Conservation (phyloP, 2,797 vertebrate genomes). For the Emydoidea blandingii region DNA sequence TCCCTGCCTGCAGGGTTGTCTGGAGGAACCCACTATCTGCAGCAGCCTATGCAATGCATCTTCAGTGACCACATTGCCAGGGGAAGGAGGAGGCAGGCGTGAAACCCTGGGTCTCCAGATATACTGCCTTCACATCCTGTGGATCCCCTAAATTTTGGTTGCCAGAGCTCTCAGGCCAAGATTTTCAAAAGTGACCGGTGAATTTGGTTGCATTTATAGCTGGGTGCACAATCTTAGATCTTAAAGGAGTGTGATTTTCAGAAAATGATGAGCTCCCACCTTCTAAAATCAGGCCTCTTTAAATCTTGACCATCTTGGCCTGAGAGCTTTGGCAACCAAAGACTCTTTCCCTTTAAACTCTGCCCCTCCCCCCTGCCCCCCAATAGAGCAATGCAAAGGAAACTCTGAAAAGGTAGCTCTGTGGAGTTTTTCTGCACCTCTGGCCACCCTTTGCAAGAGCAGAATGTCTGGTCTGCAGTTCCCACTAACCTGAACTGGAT, state of each 20-base stretch:
- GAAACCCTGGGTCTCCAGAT: no score
- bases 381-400: no score
- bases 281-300: neutral
- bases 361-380: neutral
- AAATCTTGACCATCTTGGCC: no score
- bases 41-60: neutral
- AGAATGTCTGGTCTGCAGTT: neutral
- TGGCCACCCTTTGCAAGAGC: neutral
- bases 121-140: no score
- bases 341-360: neutral
- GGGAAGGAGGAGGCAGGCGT: fast-evolving
- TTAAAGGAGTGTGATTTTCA: neutral
- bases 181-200: neutral
- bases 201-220: neutral
- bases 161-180: neutral
- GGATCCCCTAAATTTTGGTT: no score
- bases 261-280: neutral
- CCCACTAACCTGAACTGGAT: neutral
- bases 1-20: no score
- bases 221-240: fast-evolving
- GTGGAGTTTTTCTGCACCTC: neutral
- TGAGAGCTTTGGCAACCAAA: no score
- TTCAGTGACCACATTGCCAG: neutral
- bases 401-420: neutral
- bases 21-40: no score